A percentile compares a stretch with the other conserved stretches of the same genome.
phyloP scores from a whole-genome alignment of 2,888 invertebrate genomes.

The Lasioglossum pauxillum region DNA sequence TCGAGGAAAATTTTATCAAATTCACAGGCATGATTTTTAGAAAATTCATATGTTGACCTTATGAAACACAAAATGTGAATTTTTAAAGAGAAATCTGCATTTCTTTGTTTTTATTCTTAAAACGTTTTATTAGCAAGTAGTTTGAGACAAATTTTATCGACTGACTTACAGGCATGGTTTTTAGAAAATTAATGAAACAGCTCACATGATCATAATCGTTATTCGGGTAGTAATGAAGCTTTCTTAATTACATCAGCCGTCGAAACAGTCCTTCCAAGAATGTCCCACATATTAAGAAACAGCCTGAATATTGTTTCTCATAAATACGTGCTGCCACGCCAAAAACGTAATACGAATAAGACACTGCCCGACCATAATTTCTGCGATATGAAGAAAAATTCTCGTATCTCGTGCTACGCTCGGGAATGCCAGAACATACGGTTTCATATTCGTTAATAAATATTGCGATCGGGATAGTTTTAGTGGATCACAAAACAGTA shows the following conservation, averaged over 20 bases:
- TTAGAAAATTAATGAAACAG: background rate
- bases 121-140: background rate
- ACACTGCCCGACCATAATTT: background rate
- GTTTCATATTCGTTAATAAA: background rate
- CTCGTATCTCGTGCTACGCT: background rate
- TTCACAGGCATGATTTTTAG: background rate
- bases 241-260: background rate
- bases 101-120: background rate
- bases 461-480: background rate
- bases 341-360: background rate
- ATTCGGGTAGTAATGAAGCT: background rate
- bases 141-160: background rate
- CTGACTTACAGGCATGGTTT: background rate
- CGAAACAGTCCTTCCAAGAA: background rate
- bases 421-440: background rate
- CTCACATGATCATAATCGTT: background rate
- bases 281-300: background rate
- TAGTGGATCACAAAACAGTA: background rate
- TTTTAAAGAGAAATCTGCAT: background rate
- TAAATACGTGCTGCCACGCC: background rate
- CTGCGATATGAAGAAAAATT: background rate
- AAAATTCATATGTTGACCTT: background rate
- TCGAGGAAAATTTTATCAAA: background rate
- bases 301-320: background rate
- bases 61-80: background rate